These are phyloP conservation scores for Agrypnia vestita DNA, from an alignment of 1,140 invertebrate species.

Conservation along the genomic window DNA sequence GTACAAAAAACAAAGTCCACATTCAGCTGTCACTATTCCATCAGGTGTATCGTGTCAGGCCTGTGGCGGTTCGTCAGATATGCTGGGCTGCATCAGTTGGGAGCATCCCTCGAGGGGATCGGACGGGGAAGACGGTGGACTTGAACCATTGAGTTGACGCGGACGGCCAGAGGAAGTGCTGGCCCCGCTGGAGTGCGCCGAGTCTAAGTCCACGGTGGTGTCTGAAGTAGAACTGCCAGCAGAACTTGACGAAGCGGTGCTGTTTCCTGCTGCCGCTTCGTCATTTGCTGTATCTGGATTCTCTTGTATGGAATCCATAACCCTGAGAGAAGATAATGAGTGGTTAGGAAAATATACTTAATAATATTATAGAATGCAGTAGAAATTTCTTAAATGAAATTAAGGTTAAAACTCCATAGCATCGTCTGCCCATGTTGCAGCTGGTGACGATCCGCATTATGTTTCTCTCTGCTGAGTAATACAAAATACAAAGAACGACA, in stretches of 20 bases:
- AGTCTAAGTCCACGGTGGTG: constrained; percentile 1
- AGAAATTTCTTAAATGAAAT: too few species aligned
- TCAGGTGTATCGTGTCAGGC: constrained; percentile 64
- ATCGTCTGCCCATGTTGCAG: too few species aligned
- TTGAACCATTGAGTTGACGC: constrained; percentile 46
- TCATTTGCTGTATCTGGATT: constrained; percentile 17
- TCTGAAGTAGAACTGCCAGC: constrained; percentile 37
- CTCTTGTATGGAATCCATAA: constrained; percentile 26
- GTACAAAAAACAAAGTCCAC: constrained; percentile 8
- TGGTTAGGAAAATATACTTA: too few species aligned
- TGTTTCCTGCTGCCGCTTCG: constrained; percentile 19
- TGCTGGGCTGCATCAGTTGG: constrained; percentile 66
- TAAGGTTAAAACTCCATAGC: too few species aligned
- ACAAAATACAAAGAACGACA: too few species aligned
- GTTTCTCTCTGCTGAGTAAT: too few species aligned
- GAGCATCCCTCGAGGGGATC: constrained; percentile 60
- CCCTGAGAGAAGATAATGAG: constrained; percentile 43
- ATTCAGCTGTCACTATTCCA: constrained; percentile 15
- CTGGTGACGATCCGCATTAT: too few species aligned
- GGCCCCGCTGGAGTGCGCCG: constrained; percentile 16
- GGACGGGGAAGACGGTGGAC: constrained; percentile 49
- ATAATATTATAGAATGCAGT: too few species aligned
- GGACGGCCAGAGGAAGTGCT: constrained; percentile 10
- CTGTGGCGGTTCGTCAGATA: constrained; percentile 70
- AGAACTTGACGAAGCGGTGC: constrained; percentile 41